These are phyloP conservation scores for Ochropacha duplaris DNA, from an alignment of 2,888 invertebrate genomes.

Conservation along the genomic window DNA sequence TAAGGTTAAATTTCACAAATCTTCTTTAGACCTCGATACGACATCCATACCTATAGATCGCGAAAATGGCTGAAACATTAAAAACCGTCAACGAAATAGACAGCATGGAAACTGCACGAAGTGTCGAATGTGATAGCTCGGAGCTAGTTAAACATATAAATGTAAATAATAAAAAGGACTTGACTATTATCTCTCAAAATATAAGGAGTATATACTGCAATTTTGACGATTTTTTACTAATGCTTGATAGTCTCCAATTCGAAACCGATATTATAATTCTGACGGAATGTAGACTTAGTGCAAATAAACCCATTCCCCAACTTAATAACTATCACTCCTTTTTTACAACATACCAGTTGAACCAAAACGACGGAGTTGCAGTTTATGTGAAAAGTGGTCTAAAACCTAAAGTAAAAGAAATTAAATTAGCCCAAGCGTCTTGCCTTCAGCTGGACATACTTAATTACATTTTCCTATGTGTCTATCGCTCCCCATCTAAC, in stretches of 20 bases:
- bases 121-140: slow-evolving; percentile 6
- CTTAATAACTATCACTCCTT: slow-evolving; percentile 9
- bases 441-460: slow-evolving; percentile 14
- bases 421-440: slow-evolving; percentile 15
- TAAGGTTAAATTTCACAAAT: no score
- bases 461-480: slow-evolving; percentile 12
- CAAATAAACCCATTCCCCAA: slow-evolving; percentile 12
- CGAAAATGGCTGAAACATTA: slow-evolving; percentile 9
- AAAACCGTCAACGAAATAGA: slow-evolving; percentile 14
- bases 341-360: slow-evolving; percentile 11
- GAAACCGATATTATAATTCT: slow-evolving; percentile 19
- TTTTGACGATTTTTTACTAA: slow-evolving; percentile 15
- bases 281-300: slow-evolving; percentile 18
- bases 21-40: no score
- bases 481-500: slow-evolving; percentile 19
- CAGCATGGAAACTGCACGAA: slow-evolving; percentile 4
- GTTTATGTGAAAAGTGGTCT: slow-evolving; percentile 11
- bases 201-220: slow-evolving; percentile 21
- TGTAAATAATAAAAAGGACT: slow-evolving; percentile 8
- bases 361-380: slow-evolving; percentile 20
- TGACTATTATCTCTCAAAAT: slow-evolving; percentile 20
- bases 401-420: slow-evolving; percentile 13
- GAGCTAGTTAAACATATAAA: slow-evolving; percentile 1
- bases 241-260: slow-evolving; percentile 9
- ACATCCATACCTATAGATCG: no score